Conservation (phyloP, 2,888 invertebrate genomes). For the Ophioninae sp. region DNA sequence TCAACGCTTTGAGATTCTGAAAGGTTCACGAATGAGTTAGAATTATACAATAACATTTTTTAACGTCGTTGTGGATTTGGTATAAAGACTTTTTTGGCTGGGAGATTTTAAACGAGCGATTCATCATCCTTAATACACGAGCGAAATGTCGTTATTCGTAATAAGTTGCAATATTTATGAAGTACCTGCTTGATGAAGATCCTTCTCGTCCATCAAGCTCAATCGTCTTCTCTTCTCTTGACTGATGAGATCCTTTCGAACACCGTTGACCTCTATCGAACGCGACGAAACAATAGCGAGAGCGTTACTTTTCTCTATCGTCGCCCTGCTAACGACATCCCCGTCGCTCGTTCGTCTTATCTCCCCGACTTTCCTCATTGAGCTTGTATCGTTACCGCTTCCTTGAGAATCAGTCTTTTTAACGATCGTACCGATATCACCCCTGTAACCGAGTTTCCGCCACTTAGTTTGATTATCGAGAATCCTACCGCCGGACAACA, state of each 20-base stretch:
- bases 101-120: background rate
- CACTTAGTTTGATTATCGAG: constrained; percentile 79
- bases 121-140: background rate
- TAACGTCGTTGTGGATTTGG: background rate
- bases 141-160: background rate
- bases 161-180: background rate
- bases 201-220: constrained; percentile 79
- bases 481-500: constrained; percentile 80
- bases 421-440: constrained; percentile 68
- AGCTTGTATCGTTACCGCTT: constrained; percentile 80
- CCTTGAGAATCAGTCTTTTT: constrained; percentile 82
- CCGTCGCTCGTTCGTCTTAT: constrained; percentile 82
- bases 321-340: constrained; percentile 72
- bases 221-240: constrained; percentile 86
- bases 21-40: constrained; percentile 58
- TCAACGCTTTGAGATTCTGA: constrained; percentile 80
- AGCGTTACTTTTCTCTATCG: constrained; percentile 70
- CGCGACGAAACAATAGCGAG: constrained; percentile 72
- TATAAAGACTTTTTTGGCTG: background rate
- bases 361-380: constrained; percentile 78
- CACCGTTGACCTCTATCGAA: constrained; percentile 83
- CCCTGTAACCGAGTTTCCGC: constrained; percentile 77
- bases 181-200: constrained; percentile 73
- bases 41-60: background rate
- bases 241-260: constrained; percentile 81